phyloP scores from a whole-genome alignment of 1,140 invertebrate genomes.

The Fopius arisanus region DNA sequence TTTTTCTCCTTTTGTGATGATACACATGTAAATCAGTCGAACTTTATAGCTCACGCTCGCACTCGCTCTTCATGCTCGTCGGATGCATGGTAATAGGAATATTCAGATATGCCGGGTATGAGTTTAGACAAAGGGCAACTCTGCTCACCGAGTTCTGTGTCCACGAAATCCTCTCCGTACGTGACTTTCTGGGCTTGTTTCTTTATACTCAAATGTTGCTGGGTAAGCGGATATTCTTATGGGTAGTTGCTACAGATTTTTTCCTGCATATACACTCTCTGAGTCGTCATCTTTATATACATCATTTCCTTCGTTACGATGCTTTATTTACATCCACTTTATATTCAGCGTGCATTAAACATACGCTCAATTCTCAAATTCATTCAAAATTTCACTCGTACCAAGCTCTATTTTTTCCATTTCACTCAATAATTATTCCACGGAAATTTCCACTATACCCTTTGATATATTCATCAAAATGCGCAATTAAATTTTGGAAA shows the following conservation, averaged over 20 bases:
- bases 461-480: too few relatives aligned
- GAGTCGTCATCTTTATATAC: too few relatives aligned
- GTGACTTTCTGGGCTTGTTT: constrained; percentile 8
- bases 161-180: constrained; percentile 15
- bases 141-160: background rate
- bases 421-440: too few relatives aligned
- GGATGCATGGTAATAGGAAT: background rate
- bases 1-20: background rate
- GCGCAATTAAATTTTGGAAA: too few relatives aligned
- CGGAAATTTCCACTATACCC: too few relatives aligned
- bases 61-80: constrained; percentile 6
- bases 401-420: too few relatives aligned
- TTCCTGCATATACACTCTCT: too few relatives aligned
- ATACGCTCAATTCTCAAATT: too few relatives aligned
- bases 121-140: background rate
- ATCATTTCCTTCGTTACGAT: too few relatives aligned
- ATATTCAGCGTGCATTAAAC: too few relatives aligned
- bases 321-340: too few relatives aligned
- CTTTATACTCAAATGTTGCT: constrained; percentile 6
- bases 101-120: constrained; percentile 2
- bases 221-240: background rate
- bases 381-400: too few relatives aligned
- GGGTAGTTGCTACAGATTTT: background rate
- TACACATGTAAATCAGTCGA: background rate
- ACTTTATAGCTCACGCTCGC: constrained; percentile 14